phyloP scores from a whole-genome alignment of 2,888 invertebrate species.

The Drosophila formosana region DNA sequence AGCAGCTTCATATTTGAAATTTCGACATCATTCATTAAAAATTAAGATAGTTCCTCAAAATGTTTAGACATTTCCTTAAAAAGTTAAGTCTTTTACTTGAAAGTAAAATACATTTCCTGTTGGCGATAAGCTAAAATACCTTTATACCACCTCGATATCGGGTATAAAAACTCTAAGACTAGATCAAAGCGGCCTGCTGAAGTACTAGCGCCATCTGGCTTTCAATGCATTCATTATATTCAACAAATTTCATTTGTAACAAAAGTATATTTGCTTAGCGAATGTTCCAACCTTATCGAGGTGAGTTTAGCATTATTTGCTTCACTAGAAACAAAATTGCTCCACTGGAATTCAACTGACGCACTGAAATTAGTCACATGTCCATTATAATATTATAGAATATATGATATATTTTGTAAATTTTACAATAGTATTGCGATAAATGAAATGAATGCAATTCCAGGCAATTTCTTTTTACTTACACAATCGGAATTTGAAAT shows the following conservation, averaged over 20 bases:
- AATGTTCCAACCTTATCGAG: background rate
- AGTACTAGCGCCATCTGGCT: conserved; percentile 14
- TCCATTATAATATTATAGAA: background rate
- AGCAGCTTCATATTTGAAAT: no score
- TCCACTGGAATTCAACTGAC: no score
- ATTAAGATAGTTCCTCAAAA: no score
- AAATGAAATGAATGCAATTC: background rate
- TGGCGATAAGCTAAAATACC: no score
- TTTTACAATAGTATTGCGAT: background rate
- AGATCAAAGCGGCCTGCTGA: background rate
- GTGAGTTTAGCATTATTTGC: background rate
- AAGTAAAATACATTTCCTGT: no score
- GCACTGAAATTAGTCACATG: fast-evolving
- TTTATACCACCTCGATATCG: no score
- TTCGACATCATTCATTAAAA: no score
- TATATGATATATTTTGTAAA: background rate
- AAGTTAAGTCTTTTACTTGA: no score
- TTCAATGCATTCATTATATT: background rate
- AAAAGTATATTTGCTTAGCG: background rate
- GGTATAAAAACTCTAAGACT: background rate
- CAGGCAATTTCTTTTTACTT: background rate
- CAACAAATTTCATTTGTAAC: background rate
- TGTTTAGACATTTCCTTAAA: no score
- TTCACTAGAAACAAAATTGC: conserved; percentile 11
- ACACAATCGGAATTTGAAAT: background rate